Conservation (phyloP, 92 coral and sea anemone species). For the Porites rus region DNA sequence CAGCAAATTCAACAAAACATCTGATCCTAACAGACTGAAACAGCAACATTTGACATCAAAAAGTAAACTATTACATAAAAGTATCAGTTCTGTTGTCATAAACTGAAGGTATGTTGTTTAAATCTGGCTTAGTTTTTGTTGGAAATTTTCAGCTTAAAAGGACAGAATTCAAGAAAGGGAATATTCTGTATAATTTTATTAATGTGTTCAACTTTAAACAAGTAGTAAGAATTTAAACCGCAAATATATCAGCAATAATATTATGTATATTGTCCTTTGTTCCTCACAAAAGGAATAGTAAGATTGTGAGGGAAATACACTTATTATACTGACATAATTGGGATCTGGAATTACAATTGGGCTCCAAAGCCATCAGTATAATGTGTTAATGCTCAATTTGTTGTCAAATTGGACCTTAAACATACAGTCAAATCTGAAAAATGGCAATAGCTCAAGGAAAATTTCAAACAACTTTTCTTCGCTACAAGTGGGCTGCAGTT, state of each 20-base stretch:
- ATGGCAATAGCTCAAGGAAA: slow-evolving; percentile 5
- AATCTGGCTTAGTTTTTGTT: neutral
- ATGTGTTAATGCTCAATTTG: no score
- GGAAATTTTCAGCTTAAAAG: no score
- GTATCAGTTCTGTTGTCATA: neutral
- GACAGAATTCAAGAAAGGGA: no score
- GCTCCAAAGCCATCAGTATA: neutral
- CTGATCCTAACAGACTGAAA: slow-evolving; percentile 5
- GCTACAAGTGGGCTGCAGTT: slow-evolving; percentile 37
- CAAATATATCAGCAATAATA: neutral
- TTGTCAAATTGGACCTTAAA: slow-evolving; percentile 2
- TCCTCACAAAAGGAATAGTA: slow-evolving; percentile 28
- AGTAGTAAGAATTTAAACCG: slow-evolving; percentile 28
- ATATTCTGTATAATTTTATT: no score
- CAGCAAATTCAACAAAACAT: neutral
- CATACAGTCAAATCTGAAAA: slow-evolving; percentile 35
- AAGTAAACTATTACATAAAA: neutral
- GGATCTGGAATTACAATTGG: neutral
- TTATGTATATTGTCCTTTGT: slow-evolving; percentile 28
- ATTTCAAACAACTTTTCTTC: slow-evolving; percentile 8
- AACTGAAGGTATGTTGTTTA: neutral
- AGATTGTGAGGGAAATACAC: slow-evolving; percentile 1
- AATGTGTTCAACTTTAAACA: slow-evolving; percentile 21
- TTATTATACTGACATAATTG: slow-evolving; percentile 27
- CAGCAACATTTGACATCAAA: slow-evolving; percentile 1